A percentile compares a stretch with the other conserved stretches of the same genome.
These are phyloP conservation scores for Microplitis manilae DNA, from an alignment of 2,888 invertebrate species.

Conservation along the genomic window DNA sequence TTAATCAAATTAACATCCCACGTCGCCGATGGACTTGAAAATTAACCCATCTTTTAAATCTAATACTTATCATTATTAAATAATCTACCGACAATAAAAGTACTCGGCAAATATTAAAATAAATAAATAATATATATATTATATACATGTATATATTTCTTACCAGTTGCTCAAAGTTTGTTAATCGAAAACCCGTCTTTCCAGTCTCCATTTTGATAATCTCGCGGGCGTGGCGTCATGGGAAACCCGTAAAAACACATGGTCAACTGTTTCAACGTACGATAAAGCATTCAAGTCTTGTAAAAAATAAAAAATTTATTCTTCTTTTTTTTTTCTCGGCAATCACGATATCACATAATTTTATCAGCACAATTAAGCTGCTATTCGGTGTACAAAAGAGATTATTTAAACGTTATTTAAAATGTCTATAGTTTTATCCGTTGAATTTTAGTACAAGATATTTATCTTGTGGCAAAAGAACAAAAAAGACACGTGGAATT, in stretches of 20 bases:
- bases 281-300: neutral
- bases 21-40: constrained; percentile 30
- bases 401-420: neutral
- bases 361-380: constrained; percentile 1
- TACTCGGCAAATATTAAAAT: neutral
- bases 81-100: neutral
- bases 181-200: constrained; percentile 15
- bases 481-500: constrained; percentile 16
- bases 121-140: neutral
- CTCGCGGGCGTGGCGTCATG: constrained; percentile 34
- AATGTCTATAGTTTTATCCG: neutral
- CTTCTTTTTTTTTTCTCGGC: neutral
- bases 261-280: constrained; percentile 11
- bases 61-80: neutral
- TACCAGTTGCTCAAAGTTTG: neutral
- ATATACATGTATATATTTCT: neutral
- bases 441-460: neutral
- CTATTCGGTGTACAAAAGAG: neutral
- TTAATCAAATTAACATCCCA: constrained; percentile 50
- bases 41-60: constrained; percentile 18
- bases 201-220: constrained; percentile 49
- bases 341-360: neutral
- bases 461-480: neutral
- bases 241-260: constrained; percentile 37
- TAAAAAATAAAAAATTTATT: neutral